Conservation (phyloP, 2,113 vertebrate species). For the Halcyon malimbica region DNA sequence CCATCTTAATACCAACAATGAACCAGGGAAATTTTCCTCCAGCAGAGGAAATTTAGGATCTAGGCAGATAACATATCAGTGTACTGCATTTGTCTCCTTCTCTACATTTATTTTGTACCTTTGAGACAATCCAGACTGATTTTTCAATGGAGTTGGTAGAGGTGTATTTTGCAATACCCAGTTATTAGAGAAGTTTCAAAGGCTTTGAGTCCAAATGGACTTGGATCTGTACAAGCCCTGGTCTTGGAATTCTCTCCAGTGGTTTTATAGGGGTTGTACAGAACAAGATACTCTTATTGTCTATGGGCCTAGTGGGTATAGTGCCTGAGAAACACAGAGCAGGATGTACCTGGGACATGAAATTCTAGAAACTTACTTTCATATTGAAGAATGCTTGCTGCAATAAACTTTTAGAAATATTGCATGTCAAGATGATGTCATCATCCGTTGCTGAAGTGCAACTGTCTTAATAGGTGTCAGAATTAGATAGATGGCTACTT, state of each 20-base stretch:
- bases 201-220: not conserved
- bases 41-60: not conserved
- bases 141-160: not conserved
- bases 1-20: not conserved
- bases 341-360: not conserved
- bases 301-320: not conserved
- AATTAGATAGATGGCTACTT: not conserved
- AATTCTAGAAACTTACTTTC: not conserved
- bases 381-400: not conserved
- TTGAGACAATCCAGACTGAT: not conserved
- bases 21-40: not conserved
- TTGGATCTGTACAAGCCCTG: not conserved
- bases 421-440: not conserved
- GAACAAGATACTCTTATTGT: not conserved
- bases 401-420: not conserved
- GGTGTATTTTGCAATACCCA: not conserved
- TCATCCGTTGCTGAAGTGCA: not conserved
- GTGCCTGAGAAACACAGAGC: not conserved
- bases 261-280: not conserved
- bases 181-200: not conserved
- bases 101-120: not conserved
- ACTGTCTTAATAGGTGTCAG: not conserved
- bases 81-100: not conserved
- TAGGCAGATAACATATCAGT: not conserved
- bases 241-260: not conserved